phyloP scores from a whole-genome alignment of 2,113 vertebrate species.

The Lophotis ruficrista region DNA sequence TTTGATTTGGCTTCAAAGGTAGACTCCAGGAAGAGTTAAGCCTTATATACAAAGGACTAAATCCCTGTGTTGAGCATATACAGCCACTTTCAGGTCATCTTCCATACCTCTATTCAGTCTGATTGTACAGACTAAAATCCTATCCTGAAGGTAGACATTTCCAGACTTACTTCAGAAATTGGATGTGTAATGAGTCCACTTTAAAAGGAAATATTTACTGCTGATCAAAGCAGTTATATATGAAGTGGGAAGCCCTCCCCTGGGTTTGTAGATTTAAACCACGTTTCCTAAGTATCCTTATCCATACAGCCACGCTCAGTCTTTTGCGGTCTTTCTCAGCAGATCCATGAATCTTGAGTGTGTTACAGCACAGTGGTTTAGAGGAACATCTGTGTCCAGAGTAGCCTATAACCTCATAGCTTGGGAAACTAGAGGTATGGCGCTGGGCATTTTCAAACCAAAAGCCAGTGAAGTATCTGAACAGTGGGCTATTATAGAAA shows the following conservation, averaged over 20 bases:
- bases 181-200: neutral
- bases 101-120: neutral
- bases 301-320: neutral
- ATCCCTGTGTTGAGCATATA: neutral
- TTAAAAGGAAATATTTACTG: neutral
- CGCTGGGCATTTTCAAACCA: neutral
- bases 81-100: neutral
- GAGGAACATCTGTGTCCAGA: neutral
- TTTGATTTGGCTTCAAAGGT: neutral
- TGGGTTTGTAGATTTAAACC: conserved; percentile 3
- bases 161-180: neutral
- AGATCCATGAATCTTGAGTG: neutral
- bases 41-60: neutral
- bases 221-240: neutral
- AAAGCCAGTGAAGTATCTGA: neutral
- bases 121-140: neutral
- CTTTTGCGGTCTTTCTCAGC: neutral
- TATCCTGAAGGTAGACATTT: neutral
- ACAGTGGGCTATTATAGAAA: neutral
- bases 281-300: neutral
- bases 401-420: neutral
- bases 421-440: neutral
- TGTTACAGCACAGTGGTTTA: neutral
- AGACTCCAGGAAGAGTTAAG: neutral
- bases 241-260: neutral